Base-by-base conservation (phyloP, 2,888 invertebrate genomes). In the Athalia cordata region DNA sequence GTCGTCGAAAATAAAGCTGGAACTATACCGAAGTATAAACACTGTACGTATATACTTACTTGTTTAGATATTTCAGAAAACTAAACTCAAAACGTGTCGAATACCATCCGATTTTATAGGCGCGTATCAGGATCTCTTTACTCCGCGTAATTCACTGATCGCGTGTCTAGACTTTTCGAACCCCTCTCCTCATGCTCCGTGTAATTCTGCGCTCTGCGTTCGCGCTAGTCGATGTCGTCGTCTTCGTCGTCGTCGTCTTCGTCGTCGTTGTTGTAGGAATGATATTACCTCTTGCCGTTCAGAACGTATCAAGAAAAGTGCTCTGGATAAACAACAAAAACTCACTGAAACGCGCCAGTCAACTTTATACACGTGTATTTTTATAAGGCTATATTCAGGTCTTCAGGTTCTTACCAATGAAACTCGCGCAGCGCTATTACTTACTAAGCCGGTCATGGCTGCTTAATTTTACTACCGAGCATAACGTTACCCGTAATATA, bases 1-100 rank as follows among this genome's bases (percentile, higher is more conserved):
- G 77, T 80, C 79, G 74, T 81, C 64, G 65, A 62, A 76, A 67
- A 62, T 76, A 76, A 57, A 79, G 80, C 77, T 77, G 78, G 77
- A 80, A 80, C 29, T 29, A 29, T 29, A 29, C 29, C 29, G 29
- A 29, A 29, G 29, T 29, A 29, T n/a, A n/a, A n/a, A 29, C 29
- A 29, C 29, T 29, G 29, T 29, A 80, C 79, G 78, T 81, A 72
- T 64, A 78, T 76, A 77, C 61, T 55, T 29, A 68, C 52, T 68
- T 45, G 0, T 55, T 29, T 29, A 43, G 29, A 29, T 29, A 29
- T 64, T 64, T 55, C 29, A 29, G 1, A 11, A 52, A 9, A 9
- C 29, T 9, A 29, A 11, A 68, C 68, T 68, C 6, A 52, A 68
- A 43, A 68, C 11, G 47, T 29, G 55, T 55, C 55, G 11, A 43